Conservation (phyloP, 2,888 invertebrate genomes). For the Rugalucina vietnamica region DNA sequence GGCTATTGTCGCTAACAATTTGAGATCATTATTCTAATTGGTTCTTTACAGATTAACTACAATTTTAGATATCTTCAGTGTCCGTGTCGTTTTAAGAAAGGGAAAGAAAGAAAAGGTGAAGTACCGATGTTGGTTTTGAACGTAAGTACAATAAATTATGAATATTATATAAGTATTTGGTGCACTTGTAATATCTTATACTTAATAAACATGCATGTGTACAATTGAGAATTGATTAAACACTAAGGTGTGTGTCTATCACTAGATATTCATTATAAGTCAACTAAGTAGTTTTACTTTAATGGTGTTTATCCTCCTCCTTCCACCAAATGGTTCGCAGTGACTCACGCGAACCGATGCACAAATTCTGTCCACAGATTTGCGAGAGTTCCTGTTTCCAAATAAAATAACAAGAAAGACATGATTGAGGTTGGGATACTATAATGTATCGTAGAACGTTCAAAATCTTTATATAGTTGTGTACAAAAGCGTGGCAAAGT, state of each 20-base stretch:
- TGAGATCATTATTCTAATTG: too few relatives aligned
- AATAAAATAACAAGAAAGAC: too few relatives aligned
- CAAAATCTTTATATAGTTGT: too few relatives aligned
- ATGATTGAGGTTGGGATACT: too few relatives aligned
- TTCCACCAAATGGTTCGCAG: background rate
- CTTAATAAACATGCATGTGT: background rate
- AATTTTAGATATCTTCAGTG: constrained; percentile 81
- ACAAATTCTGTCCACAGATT: too few relatives aligned
- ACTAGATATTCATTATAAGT: background rate
- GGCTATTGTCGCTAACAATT: too few relatives aligned
- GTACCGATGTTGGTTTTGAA: constrained; percentile 80
- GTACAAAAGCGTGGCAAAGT: too few relatives aligned
- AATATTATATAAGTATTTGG: background rate
- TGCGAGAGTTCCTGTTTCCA: too few relatives aligned
- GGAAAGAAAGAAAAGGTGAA: constrained; percentile 65
- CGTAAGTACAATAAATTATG: constrained; percentile 67
- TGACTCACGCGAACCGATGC: too few relatives aligned
- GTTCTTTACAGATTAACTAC: constrained; percentile 78
- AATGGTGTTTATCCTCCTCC: background rate
- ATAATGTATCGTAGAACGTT: too few relatives aligned
- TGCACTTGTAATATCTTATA: background rate
- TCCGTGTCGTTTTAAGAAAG: constrained; percentile 61
- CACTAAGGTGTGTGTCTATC: background rate
- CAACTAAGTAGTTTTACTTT: background rate
- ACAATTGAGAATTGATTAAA: too few relatives aligned